Base-by-base conservation (phyloP, 2,797 vertebrate genomes). In the Galaxias olidus region DNA sequence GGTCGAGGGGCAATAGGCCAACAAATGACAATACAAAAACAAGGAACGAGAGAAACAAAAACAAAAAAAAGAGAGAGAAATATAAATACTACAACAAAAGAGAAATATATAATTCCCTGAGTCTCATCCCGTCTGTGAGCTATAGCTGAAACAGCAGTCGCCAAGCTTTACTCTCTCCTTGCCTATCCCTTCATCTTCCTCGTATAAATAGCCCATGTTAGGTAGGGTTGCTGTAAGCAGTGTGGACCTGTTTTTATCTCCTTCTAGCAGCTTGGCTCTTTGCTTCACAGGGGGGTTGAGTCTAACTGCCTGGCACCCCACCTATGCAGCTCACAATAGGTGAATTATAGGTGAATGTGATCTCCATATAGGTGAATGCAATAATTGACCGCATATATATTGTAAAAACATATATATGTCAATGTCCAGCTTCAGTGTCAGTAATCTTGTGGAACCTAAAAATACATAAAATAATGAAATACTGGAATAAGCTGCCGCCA, bases 121-220 rank as follows among this genome's bases (percentile, higher is more conserved):
- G 19, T 64, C 53, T 62, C 11, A 1, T 59, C 69, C 47, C 58
- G 66, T n/a, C 56, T 67, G 47, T 73, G 52, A 66, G 18, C 71
- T 66, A 46, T 18, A 19, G 60, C 12, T 15, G 41, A 42, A n/a
- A n/a, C 41, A 68, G 47, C 65, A 61, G 15, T 56, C 67, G 13
- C n/a, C 40, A 30, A 30, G 18, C 17, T 10, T 40, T 51, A 46
- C 48, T 30, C 19, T 54, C n/a, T 54, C 60, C 48, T 57, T 48
- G 1, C 0, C 40, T 43, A 17, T 65, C 69, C 19, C 51, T 6
- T 45, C 67, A 61, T 67, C 71, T 58, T 63, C 60, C 18, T 11
- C 71, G 57, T 66, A 77, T 63, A 77, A 77, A 82, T 67, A 80
- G 74, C 17, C 56, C 8, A 43, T 53, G 55, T 71, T 19, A 63